Evolutionary conservation across 2,888 invertebrate genomes (phyloP), one percentile per base, ranked within the genome.

Genomic region (Melieria picta): DNA sequence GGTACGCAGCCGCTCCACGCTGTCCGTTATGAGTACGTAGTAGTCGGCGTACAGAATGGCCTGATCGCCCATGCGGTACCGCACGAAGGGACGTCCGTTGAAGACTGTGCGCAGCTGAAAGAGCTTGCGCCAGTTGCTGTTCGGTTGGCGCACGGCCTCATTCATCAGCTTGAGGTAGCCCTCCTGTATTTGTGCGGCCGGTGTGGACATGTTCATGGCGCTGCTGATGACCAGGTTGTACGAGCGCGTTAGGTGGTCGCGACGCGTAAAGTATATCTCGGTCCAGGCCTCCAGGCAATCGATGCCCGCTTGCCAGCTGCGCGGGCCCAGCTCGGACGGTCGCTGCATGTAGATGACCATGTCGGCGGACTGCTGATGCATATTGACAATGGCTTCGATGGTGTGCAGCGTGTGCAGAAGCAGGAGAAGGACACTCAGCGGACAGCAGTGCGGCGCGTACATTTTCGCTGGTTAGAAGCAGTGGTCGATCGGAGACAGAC

Each of bases 181-280:
- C 13, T 82, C 76, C 71, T 85, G 84, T 48, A 88, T 88, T 58
- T 84, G 83, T 0, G 81, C 83, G 0, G 87, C 86, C 0, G 87
- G 86, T 52, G 80, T 76, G 4, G 84, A 78, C 81, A 88, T 82
- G 50, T 86, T 84, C 6, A 72, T 75, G 11, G 80, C 77, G 65
- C 82, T 80, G 3, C 81, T 79, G 47, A 84, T 71, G 66, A 84
- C 80, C 60, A 86, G 70, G 58, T 84, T 86, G 72, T 81, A 80
- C 42, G 84, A 74, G 5, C 82, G 80, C 0, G 83, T 83, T 50
- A 71, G 76, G 0, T 75, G 76, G 45, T 83, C 80, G 16, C 79
- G 78, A 30, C 77, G 79, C 13, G 76, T 77, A 30, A 85, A 79
- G 71, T 80, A 84, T n/a, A 82, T 76, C 9, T 78, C 77, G 0